Evolutionary conservation across 64 coral and sea anemone species (phyloP), one percentile per base, ranked within the genome.

Genomic region (Montipora efflorescens): DNA sequence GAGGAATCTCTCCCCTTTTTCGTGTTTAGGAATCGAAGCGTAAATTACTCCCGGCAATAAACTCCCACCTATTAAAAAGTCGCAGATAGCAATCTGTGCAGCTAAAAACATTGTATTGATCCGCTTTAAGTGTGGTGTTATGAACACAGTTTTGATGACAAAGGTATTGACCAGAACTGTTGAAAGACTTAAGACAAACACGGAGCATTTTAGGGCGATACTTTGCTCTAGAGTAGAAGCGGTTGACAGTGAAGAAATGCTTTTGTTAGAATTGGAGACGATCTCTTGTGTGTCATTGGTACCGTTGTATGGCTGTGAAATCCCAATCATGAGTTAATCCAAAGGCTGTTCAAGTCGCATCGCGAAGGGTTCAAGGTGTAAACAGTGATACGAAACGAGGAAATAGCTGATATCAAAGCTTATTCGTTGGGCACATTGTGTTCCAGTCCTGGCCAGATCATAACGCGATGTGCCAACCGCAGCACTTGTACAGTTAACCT

Each of bases 41-140:
- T 80, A n/a, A 9, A 59, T 58, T 22, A 20, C 48, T 58, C 3
- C 10, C 28, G 59, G 28, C 25, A 84, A 23, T 47, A 84, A 68
- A 69, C 16, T 67, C 2, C 36, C 15, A 46, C 59, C 62, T n/a
- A 84, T 68, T 15, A 84, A 14, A 36, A 84, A 68, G 36, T 84
- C 81, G 7, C 81, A 84, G 11, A 69, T 22, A 4, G 81, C 81
- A 19, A 68, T 68, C 4, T 84, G 81, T 8, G 55, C 81, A n/a
- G 81, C 81, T 18, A 84, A 20, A 61, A 68, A 84, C 59, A 84
- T 84, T 5, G 81, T 36, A 5, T 62, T 84, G 14, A 69, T 2
- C 12, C 15, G 36, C 44, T 19, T 68, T 5, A 84, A 61, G 10
- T 36, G 28, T 18, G 12, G 25, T 47, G 59, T 69, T 46, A 46